Base-by-base conservation (phyloP, 2,797 vertebrate genomes). In the Momotus momota region DNA sequence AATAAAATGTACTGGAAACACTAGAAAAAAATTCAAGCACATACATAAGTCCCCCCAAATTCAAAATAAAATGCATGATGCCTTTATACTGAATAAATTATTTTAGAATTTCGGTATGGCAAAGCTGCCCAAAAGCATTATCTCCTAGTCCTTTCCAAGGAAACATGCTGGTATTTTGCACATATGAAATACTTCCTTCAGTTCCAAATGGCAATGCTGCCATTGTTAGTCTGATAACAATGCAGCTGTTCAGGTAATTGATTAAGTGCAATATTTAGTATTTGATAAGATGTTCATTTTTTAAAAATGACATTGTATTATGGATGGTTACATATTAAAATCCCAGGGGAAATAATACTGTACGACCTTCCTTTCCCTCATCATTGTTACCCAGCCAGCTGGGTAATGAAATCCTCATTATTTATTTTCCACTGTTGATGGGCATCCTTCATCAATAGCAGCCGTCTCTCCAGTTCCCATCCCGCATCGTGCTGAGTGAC, bases 381-480 rank as follows among this genome's bases (percentile, higher is more conserved):
- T 69, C 70, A 61, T 5, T 55, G 92, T 91, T 96, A 98, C 99
- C 99, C 99, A 99, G 99, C 99, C 99, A 98, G 99, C 99, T 99
- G 98, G 99, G 99, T 98, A 98, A 97, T 88, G 90, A 83, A 92
- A 93, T 96, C 97, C 71, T 35, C 92, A 70, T 95, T 94, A 77
- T 83, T 97, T 97, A 92, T 94, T 93, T 94, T 93, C 94, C 78
- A 73, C 49, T 87, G 85, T 80, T 91, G 88, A 83, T 51, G 64
- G 94, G 83, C 23, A 93, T 93, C 86, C 83, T 87, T 93, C 93
- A 85, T 99, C 98, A 99, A 97, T 99, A 99, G 98, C 99, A 99
- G 94, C 99, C 99, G 0, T 99, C 99, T 96, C 99, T 99, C 99
- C 99, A 99, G 92, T 98, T 99, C 85, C 99, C 98, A 48, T 99